Base-by-base conservation (phyloP, 2,888 invertebrate species). In the Girardia tigrina region DNA sequence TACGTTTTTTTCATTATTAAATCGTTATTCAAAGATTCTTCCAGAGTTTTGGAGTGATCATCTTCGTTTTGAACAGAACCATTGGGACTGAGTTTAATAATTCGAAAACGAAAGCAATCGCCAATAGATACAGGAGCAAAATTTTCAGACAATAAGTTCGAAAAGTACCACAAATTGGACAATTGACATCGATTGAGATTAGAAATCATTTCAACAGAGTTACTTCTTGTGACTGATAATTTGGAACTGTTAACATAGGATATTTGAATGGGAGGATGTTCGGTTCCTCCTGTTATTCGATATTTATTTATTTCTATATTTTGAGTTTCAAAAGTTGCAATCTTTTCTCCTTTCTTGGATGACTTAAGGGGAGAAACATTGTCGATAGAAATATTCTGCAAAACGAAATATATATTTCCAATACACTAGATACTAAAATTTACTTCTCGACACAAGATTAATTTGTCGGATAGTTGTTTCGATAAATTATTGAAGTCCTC, bases 401-500 rank as follows among this genome's bases (percentile, higher is more conserved):
- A n/a, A n/a, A n/a, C n/a, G n/a, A n/a, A n/a, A n/a, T n/a, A n/a
- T n/a, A n/a, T n/a, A n/a, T n/a, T n/a, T n/a, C n/a, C n/a, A n/a
- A n/a, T n/a, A n/a, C n/a, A n/a, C n/a, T n/a, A n/a, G n/a, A n/a
- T n/a, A n/a, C n/a, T n/a, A n/a, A n/a, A 69, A 42, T 70, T 1
- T 6, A 75, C 75, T 23, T 75, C 27, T 20, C 29, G 70, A 26
- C 70, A 28, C 16, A n/a, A 27, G 20, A 29, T 20, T 16, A 75
- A 29, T 75, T 27, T 75, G 26, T 75, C 71, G 26, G 1, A 26
- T 20, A 75, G 36, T 27, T 26, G 20, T 16, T 70, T 20, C n/a
- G 71, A 20, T 71, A 71, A 26, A 28, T 70, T 70, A 70, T 75
- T 28, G 83, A 90, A 92, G 79, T 89, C 88, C 77, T 88, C 88